Evolutionary conservation across 1,140 invertebrate genomes (phyloP).

Genomic region (Drosophila insularis): DNA sequence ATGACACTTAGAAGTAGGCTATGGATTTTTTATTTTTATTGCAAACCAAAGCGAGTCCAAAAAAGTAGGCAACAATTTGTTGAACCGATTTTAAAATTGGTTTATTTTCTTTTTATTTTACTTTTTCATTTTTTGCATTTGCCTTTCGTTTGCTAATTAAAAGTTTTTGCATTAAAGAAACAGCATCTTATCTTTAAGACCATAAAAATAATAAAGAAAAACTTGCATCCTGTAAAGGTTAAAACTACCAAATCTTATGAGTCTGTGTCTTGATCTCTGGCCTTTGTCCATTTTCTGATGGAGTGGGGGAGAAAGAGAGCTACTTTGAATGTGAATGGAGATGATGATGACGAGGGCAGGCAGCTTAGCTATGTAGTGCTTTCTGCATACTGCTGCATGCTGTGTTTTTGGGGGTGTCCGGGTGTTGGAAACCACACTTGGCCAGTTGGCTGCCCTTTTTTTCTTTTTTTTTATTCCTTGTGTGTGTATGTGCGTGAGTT

Average conservation of each 20-base stretch:
- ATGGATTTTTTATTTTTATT: slow-evolving; percentile 53
- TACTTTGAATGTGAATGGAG: slow-evolving; percentile 61
- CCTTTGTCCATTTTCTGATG: slow-evolving; percentile 36
- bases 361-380: slow-evolving; percentile 6
- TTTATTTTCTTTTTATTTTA: background rate
- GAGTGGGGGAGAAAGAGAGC: background rate
- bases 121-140: background rate
- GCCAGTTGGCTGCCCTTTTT: slow-evolving; percentile 59
- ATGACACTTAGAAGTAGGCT: slow-evolving; percentile 64
- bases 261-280: slow-evolving; percentile 36
- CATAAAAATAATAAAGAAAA: slow-evolving; percentile 47
- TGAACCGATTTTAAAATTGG: background rate
- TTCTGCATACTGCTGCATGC: slow-evolving; percentile 23
- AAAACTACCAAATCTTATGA: slow-evolving; percentile 20
- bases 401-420: slow-evolving; percentile 2
- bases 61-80: slow-evolving; percentile 26
- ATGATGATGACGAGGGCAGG: slow-evolving; percentile 7
- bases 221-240: slow-evolving; percentile 23
- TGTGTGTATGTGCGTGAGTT: background rate
- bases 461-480: slow-evolving; percentile 1
- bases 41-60: background rate
- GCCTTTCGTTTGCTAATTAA: slow-evolving; percentile 58
- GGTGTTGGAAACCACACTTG: slow-evolving; percentile 69
- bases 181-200: slow-evolving; percentile 56
- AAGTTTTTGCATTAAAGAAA: slow-evolving; percentile 58